Percentiles rank a stretch among this genome's conserved stretches.
Conservation (phyloP, 1,140 invertebrate genomes). For the Panulirus ornatus region DNA sequence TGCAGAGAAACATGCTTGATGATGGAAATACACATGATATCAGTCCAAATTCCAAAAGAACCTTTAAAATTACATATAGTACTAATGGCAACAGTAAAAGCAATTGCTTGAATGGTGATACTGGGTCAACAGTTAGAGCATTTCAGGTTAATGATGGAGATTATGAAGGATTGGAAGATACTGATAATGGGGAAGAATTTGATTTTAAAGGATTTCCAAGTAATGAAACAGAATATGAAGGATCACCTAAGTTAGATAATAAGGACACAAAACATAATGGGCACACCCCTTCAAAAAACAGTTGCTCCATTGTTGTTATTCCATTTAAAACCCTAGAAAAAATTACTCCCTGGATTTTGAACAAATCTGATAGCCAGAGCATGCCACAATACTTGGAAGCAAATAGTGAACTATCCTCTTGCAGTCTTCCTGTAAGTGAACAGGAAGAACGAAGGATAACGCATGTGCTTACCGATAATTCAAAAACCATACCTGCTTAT, state of each 20-base stretch:
- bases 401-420: no score
- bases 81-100: no score
- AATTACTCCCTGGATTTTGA: neutral
- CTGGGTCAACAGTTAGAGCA: no score
- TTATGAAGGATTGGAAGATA: neutral
- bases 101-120: neutral
- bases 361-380: neutral
- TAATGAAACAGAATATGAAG: neutral
- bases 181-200: neutral
- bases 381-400: no score
- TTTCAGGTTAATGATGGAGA: no score
- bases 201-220: neutral
- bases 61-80: no score
- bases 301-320: neutral
- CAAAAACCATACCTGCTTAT: no score
- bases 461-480: no score
- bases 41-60: no score
- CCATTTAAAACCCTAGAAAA: neutral
- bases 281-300: neutral
- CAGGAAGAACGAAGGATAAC: no score
- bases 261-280: neutral
- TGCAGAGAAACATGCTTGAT: neutral
- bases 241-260: neutral
- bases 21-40: no score
- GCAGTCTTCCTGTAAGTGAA: no score